Base-by-base conservation (phyloP, 2,888 invertebrate genomes). In the Eretmocerus hayati region DNA sequence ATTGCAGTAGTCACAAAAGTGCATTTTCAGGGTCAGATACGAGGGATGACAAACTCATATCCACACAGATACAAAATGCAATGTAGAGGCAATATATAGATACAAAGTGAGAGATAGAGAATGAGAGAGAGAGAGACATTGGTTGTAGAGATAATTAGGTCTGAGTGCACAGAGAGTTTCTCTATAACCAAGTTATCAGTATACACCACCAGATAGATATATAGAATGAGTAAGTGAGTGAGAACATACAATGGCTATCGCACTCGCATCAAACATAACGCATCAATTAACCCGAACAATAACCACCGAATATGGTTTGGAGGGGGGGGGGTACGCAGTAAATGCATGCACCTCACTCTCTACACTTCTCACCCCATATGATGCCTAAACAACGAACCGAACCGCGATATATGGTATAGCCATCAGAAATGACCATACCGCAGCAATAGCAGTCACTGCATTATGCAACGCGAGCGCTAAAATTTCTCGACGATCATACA, bases 271-370 rank as follows among this genome's bases (percentile, higher is more conserved):
- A 71, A 71, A 71, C 71, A 71, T 71, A 71, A 71, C 71, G 71
- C 70, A 71, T 71, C 71, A 71, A 71, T 71, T 71, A 71, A 71
- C 70, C 67, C 66, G 71, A 71, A 71, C 71, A 71, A 71, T 71
- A 68, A 69, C 65, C 26, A 26, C 26, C 6, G 26, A n/a, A 9
- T 4, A 26, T 9, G 26, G 20, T 23, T 21, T 26, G 15, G 35
- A 35, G 40, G 11, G 48, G 22, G 42, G 16, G 21, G 22, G 4
- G 8, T 1, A 19, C 4, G 3, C n/a, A n/a, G 41, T 19, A 50
- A 50, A 45, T 45, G 45, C 23, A 36, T 44, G 40, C 32, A 19
- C 31, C 21, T 13, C 19, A 18, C 19, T 36, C 36, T 30, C 30
- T 30, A 6, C 30, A 30, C 30, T 11, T 6, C 30, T 6, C 30